Evolutionary conservation across 2,888 invertebrate genomes (phyloP).

Genomic region (Luperina nickerlii): DNA sequence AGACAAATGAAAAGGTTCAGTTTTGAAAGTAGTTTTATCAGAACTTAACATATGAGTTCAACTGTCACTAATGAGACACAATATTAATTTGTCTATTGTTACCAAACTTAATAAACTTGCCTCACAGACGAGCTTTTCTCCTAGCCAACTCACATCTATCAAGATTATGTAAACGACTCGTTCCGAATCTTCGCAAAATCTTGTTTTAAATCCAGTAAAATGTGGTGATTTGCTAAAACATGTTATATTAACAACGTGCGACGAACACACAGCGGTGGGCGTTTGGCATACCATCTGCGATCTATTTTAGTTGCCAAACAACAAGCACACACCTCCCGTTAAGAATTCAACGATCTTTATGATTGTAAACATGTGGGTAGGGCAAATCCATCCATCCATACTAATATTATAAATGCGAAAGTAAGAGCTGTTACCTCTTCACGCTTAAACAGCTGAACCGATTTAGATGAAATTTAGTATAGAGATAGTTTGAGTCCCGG

Average conservation of each 20-base stretch:
- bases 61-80: too few relatives aligned
- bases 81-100: too few relatives aligned
- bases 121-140: not conserved
- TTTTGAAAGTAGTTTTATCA: too few relatives aligned
- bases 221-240: slow-evolving; percentile 31
- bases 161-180: slow-evolving; percentile 32
- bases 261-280: slow-evolving; percentile 41
- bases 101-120: too few relatives aligned
- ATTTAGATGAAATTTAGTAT: too few relatives aligned
- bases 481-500: too few relatives aligned
- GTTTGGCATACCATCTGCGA: slow-evolving; percentile 52
- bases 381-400: not conserved
- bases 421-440: too few relatives aligned
- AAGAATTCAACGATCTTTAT: slow-evolving; percentile 36
- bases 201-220: slow-evolving; percentile 1
- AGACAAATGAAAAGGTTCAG: too few relatives aligned
- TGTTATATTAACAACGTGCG: slow-evolving; percentile 44
- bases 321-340: slow-evolving; percentile 55
- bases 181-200: not conserved
- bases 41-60: too few relatives aligned
- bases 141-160: not conserved
- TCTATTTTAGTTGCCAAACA: slow-evolving; percentile 57
- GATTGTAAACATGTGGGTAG: slow-evolving; percentile 35
- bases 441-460: too few relatives aligned
- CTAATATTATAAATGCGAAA: too few relatives aligned